Conservation (phyloP, 2,797 vertebrate genomes). For the Acipenser ruthenus region DNA sequence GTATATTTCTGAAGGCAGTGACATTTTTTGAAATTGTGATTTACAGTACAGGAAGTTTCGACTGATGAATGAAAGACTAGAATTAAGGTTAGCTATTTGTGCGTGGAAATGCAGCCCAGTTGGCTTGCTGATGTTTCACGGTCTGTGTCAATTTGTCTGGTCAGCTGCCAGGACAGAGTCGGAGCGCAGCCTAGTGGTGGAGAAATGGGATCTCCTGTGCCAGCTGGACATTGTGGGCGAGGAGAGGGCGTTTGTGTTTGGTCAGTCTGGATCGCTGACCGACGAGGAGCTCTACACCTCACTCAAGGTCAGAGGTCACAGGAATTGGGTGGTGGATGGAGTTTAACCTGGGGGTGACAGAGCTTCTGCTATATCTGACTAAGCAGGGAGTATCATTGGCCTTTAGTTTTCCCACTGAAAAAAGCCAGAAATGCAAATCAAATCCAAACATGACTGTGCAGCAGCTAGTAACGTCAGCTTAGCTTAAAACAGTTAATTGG, state of each 20-base stretch:
- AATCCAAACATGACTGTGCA: too few relatives aligned
- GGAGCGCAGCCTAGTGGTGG: slow-evolving; percentile 48
- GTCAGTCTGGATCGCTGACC: slow-evolving; percentile 70
- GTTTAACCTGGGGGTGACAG: too few relatives aligned
- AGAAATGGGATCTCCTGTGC: slow-evolving; percentile 69
- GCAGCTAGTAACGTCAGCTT: too few relatives aligned
- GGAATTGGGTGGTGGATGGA: background rate
- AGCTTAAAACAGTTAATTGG: too few relatives aligned
- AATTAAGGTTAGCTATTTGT: too few relatives aligned
- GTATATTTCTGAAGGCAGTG: too few relatives aligned
- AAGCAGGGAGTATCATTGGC: background rate
- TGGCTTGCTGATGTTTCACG: background rate
- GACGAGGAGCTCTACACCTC: slow-evolving; percentile 70
- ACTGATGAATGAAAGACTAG: too few relatives aligned
- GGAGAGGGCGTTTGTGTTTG: slow-evolving; percentile 77
- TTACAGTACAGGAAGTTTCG: too few relatives aligned
- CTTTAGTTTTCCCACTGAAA: too few relatives aligned
- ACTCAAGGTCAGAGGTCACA: slow-evolving; percentile 65
- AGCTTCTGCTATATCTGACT: background rate
- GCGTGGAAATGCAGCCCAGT: background rate
- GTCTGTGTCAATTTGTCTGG: background rate
- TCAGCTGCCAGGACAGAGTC: slow-evolving; percentile 50
- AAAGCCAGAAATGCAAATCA: too few relatives aligned
- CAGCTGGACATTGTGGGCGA: slow-evolving; percentile 69
- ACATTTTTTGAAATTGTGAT: too few relatives aligned